Conservation (phyloP, 2,113 vertebrate species). For the Crotalus viridis region DNA sequence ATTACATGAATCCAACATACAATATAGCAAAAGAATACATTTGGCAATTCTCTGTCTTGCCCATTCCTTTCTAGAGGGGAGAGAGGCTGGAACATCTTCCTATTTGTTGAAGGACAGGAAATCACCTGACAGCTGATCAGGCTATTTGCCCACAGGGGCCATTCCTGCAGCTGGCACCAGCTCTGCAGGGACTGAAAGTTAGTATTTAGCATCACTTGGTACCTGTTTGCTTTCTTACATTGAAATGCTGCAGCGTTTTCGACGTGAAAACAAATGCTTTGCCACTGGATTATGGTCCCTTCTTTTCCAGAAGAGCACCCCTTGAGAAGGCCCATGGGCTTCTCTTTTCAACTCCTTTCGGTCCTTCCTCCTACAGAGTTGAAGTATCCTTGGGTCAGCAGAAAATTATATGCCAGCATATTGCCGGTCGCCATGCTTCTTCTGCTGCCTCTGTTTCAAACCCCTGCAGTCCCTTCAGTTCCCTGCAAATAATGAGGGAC, state of each 20-base stretch:
- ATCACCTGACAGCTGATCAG: background rate
- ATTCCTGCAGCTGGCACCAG: background rate
- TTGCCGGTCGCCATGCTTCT: background rate
- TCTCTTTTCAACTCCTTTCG: background rate
- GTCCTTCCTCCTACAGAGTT: background rate
- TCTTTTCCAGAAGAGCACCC: background rate
- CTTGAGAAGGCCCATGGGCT: background rate
- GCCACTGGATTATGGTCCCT: background rate
- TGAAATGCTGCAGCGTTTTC: background rate
- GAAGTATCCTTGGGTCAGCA: background rate
- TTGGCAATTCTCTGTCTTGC: background rate
- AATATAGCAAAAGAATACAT: background rate
- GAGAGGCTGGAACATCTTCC: background rate
- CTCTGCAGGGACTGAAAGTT: background rate
- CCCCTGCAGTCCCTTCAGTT: background rate
- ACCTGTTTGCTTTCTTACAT: background rate
- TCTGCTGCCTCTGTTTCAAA: background rate
- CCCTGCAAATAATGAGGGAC: background rate
- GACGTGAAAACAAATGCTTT: background rate
- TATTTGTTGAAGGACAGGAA: background rate
- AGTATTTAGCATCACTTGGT: background rate
- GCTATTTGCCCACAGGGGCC: background rate
- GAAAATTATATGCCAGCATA: background rate
- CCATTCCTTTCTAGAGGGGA: background rate
- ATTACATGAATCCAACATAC: background rate